A percentile compares a stretch with the other conserved stretches of the same genome.
Evolutionary conservation across 1,140 invertebrate genomes (phyloP).

Genomic region (Drosophila athabasca): DNA sequence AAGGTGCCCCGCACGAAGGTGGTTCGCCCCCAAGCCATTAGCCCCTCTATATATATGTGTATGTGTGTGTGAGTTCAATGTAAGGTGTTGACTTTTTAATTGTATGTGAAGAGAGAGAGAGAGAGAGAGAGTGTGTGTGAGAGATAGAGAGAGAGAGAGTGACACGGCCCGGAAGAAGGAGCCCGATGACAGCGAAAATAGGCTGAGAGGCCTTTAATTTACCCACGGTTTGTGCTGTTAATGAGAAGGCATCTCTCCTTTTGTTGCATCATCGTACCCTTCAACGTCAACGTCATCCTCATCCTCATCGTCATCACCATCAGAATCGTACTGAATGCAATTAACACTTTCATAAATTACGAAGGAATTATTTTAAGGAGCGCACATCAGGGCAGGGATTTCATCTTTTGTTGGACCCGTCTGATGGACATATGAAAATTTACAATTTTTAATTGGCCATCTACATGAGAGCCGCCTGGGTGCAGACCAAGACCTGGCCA

Average conservation of each 20-base stretch:
- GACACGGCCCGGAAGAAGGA: not conserved
- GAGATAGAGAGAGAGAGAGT: not conserved
- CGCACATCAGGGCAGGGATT: conserved; percentile 3
- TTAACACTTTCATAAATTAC: conserved; percentile 44
- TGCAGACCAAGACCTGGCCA: no score
- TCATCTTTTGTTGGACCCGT: conserved; percentile 5
- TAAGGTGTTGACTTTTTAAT: conserved; percentile 76
- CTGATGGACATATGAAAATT: conserved; percentile 20
- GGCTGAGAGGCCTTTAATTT: conserved; percentile 55
- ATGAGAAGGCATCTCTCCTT: conserved; percentile 24
- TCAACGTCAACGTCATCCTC: no score
- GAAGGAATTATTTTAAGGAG: conserved; percentile 32
- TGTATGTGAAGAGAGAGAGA: conserved; percentile 34
- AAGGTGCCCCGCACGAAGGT: conserved; percentile 13
- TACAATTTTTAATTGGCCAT: conserved; percentile 46
- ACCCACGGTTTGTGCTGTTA: conserved; percentile 37
- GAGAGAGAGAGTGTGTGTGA: conserved; percentile 10
- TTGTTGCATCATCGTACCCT: not conserved
- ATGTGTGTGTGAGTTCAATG: conserved; percentile 53
- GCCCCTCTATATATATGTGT: not conserved
- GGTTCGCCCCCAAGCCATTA: conserved; percentile 24
- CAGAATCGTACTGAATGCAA: conserved; percentile 5
- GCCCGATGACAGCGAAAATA: conserved; percentile 9
- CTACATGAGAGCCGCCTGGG: not conserved
- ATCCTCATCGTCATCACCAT: no score